Conservation (phyloP, 2,888 invertebrate species). For the Reticulitermes lucifugus region DNA sequence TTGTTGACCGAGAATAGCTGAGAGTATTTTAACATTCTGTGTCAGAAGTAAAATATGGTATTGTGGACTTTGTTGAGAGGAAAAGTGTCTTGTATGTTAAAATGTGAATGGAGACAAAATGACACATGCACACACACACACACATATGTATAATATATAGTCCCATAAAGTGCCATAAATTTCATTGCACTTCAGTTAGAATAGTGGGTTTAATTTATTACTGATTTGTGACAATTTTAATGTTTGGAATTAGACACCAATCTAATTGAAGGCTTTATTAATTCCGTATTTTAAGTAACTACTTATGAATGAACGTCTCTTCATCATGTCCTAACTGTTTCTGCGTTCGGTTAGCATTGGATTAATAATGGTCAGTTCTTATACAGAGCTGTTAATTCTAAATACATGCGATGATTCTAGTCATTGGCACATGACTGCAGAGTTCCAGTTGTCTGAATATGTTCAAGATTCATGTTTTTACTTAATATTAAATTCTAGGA, state of each 20-base stretch:
- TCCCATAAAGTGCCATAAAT: neutral
- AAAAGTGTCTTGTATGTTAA: neutral
- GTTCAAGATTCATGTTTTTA: slow-evolving; percentile 6
- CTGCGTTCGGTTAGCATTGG: neutral
- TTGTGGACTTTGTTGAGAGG: neutral
- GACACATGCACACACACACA: neutral
- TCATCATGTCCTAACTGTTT: neutral
- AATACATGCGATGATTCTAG: slow-evolving; percentile 10
- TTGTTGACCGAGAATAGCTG: neutral
- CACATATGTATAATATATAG: neutral
- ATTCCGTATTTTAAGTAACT: neutral
- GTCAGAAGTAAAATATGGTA: neutral
- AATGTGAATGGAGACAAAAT: neutral
- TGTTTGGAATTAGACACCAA: neutral
- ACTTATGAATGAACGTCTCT: neutral
- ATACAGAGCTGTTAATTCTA: neutral
- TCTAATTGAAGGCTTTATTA: neutral
- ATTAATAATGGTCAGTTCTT: neutral
- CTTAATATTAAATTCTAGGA: slow-evolving; percentile 13
- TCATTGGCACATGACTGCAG: slow-evolving; percentile 13
- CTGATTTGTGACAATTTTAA: neutral
- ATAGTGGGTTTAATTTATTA: neutral
- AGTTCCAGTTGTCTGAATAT: neutral
- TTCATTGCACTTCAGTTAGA: slow-evolving; percentile 4
- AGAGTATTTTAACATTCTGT: neutral